A percentile compares a stretch with the other conserved stretches of the same genome.
Evolutionary conservation across 2,888 invertebrate species (phyloP).

Genomic region (Melanotus villosus): DNA sequence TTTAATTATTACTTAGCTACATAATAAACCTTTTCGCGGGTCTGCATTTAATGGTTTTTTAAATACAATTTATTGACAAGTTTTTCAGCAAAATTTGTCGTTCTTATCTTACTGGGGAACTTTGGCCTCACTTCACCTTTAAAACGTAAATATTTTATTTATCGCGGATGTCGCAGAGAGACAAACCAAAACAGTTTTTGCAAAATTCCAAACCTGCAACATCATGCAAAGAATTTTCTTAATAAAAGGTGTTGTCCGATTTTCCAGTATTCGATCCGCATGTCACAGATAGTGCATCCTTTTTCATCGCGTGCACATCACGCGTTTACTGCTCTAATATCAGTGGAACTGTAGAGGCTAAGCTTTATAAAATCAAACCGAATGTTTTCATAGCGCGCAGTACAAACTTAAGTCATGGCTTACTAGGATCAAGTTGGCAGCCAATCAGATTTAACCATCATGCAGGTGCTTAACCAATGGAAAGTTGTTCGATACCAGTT

Average conservation of each 20-base stretch:
- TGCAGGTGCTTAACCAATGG: slow-evolving; percentile 50
- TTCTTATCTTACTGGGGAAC: no score
- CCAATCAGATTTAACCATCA: slow-evolving; percentile 46
- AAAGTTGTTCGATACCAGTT: slow-evolving; percentile 28
- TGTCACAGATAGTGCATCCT: background rate
- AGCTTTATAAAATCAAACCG: background rate
- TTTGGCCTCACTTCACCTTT: no score
- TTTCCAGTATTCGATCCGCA: background rate
- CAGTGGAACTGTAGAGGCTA: slow-evolving; percentile 3
- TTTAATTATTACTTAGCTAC: no score
- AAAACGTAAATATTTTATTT: background rate
- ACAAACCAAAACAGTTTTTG: background rate
- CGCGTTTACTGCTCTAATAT: background rate
- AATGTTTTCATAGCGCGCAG: slow-evolving; percentile 47
- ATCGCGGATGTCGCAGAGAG: background rate
- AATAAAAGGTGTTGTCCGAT: slow-evolving; percentile 4
- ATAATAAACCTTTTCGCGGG: no score
- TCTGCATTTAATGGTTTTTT: no score
- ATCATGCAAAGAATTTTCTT: slow-evolving; percentile 11
- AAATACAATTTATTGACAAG: no score
- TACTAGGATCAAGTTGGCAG: slow-evolving; percentile 41
- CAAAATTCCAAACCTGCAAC: slow-evolving; percentile 13
- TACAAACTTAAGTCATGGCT: slow-evolving; percentile 45
- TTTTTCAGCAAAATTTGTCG: no score
- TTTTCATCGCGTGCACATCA: background rate